Evolutionary conservation across 2,888 invertebrate species (phyloP).

Genomic region (Pristionchus entomophagus): DNA sequence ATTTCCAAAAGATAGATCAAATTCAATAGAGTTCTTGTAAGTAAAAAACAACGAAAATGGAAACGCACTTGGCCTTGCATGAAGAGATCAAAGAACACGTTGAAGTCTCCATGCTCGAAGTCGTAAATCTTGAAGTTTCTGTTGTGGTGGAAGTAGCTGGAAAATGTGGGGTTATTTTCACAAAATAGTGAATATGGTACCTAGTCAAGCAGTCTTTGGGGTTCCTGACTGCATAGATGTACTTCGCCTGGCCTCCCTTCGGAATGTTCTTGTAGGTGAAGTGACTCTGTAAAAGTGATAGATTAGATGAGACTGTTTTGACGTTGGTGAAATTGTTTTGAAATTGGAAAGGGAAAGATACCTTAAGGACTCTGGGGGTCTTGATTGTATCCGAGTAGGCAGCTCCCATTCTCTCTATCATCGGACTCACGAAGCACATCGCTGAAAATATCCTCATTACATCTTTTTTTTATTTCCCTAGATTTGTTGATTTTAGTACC

Average conservation of each 20-base stretch:
- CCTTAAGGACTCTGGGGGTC: slow-evolving; percentile 71
- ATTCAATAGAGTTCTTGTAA: not conserved
- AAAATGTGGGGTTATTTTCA: not conserved
- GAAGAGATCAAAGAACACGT: slow-evolving; percentile 46
- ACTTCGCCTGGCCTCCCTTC: slow-evolving; percentile 69
- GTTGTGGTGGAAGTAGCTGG: slow-evolving; percentile 47
- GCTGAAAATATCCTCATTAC: not conserved
- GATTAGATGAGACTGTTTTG: too few relatives aligned
- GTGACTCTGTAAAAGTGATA: slow-evolving; percentile 63
- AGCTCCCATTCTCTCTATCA: slow-evolving; percentile 75
- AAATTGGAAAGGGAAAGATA: not conserved
- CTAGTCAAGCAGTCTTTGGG: slow-evolving; percentile 73
- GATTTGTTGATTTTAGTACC: too few relatives aligned
- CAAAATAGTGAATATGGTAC: slow-evolving; percentile 45
- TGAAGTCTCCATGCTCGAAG: slow-evolving; percentile 39
- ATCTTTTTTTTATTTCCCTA: not conserved
- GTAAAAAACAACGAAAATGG: too few relatives aligned
- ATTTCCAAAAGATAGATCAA: not conserved
- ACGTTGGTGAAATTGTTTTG: not conserved
- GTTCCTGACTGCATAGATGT: slow-evolving; percentile 74
- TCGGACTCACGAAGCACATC: slow-evolving; percentile 70
- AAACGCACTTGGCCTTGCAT: slow-evolving; percentile 37
- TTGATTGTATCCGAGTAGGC: slow-evolving; percentile 66
- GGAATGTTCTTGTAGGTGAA: slow-evolving; percentile 71
- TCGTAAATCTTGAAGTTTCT: slow-evolving; percentile 46